phyloP scores from a whole-genome alignment of 1,140 invertebrate species.

The Pseudomyrmex pallidus region DNA sequence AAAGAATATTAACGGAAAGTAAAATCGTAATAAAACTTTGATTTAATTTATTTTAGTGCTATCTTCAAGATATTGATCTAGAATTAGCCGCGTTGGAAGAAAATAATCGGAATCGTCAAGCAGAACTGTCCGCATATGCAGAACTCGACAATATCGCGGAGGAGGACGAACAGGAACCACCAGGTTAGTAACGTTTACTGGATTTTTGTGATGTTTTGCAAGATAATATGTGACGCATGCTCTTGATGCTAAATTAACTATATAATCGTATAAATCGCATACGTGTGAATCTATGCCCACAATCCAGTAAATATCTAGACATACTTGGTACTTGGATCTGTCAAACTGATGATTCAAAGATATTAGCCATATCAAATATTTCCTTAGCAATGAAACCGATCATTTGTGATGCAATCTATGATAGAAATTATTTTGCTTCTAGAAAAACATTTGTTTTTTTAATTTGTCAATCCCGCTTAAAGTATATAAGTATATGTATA shows the following conservation, averaged over 20 bases:
- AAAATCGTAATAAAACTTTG: slow-evolving; percentile 1
- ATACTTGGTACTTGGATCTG: slow-evolving; percentile 48
- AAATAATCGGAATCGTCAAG: slow-evolving; percentile 82
- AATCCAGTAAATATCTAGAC: slow-evolving; percentile 46
- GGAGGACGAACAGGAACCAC: slow-evolving; percentile 84
- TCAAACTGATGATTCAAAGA: not conserved
- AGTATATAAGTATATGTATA: not conserved
- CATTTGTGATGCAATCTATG: not conserved
- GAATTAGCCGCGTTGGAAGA: slow-evolving; percentile 84
- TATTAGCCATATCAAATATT: no score
- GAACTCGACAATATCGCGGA: slow-evolving; percentile 86
- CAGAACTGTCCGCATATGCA: slow-evolving; percentile 84
- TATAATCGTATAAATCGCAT: not conserved
- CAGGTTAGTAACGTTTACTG: slow-evolving; percentile 79
- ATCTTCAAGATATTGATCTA: slow-evolving; percentile 84
- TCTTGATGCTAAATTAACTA: not conserved
- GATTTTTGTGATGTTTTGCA: not conserved
- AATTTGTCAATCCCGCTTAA: slow-evolving; percentile 5
- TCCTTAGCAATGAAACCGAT: no score
- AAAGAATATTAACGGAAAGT: not conserved
- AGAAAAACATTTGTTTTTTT: slow-evolving; percentile 9
- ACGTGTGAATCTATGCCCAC: not conserved
- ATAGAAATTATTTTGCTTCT: not conserved
- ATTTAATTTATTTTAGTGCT: slow-evolving; percentile 78
- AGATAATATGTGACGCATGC: slow-evolving; percentile 12